Conservation (phyloP, 2,113 vertebrate genomes). For the Grammomys surdaster region DNA sequence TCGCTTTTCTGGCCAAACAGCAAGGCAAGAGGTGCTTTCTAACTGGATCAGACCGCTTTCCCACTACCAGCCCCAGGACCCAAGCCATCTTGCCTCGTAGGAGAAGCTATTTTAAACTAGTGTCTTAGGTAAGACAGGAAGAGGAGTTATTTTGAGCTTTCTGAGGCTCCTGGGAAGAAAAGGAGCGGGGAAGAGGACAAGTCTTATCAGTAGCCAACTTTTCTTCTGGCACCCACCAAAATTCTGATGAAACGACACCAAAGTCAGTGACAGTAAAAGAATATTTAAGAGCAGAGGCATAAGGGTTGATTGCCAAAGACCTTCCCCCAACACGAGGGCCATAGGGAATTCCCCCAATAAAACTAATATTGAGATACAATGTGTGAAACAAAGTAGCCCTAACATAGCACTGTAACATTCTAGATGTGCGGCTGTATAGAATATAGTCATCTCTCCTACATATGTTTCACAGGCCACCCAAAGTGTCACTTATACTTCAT, state of each 20-base stretch:
- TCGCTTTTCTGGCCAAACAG: conserved; percentile 70
- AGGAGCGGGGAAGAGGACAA: not conserved
- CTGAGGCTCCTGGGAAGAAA: not conserved
- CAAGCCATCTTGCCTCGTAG: conserved; percentile 17
- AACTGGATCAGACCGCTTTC: conserved; percentile 63
- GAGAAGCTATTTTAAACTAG: conserved; percentile 72
- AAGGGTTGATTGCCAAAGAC: not conserved
- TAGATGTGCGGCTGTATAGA: not conserved
- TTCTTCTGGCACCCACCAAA: not conserved
- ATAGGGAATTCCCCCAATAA: not conserved
- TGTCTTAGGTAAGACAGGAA: conserved; percentile 1
- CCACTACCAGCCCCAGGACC: not conserved
- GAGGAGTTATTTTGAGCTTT: conserved; percentile 57
- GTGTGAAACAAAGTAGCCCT: not conserved
- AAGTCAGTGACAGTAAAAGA: not conserved
- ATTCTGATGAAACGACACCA: not conserved
- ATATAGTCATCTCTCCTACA: not conserved
- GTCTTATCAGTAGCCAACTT: conserved; percentile 19
- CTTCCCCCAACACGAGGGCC: not conserved
- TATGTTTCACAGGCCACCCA: not conserved
- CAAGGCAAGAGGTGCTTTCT: conserved; percentile 54
- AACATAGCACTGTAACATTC: not conserved
- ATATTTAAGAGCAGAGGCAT: not conserved
- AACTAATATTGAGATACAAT: not conserved
- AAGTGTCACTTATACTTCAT: not conserved